Evolutionary conservation across 2,888 invertebrate genomes (phyloP).

Genomic region (Pseudanteris insignis): DNA sequence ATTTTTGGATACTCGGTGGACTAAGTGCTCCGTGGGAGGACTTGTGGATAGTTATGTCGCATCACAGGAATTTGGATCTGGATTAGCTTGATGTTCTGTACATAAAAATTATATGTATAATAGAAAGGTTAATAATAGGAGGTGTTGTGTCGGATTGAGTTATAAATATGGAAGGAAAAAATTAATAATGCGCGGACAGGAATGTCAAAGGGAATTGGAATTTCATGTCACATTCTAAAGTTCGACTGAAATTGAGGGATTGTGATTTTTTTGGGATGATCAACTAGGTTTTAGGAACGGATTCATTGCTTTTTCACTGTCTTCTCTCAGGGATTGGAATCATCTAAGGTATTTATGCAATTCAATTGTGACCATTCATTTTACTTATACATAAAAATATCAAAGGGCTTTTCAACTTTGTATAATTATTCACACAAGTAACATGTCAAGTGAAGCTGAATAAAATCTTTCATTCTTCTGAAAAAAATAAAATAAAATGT

Average conservation of each 20-base stretch:
- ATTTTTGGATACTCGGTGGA: conserved; percentile 41
- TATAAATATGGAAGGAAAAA: conserved; percentile 19
- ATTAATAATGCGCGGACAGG: conserved; percentile 25
- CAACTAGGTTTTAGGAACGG: conserved; percentile 42
- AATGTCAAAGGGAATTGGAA: conserved; percentile 37
- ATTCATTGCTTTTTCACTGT: conserved; percentile 42
- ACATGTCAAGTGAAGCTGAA: conserved; percentile 22
- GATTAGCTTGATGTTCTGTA: conserved; percentile 40
- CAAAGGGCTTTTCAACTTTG: conserved; percentile 37
- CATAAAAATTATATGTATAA: conserved; percentile 27
- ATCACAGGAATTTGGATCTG: conserved; percentile 42
- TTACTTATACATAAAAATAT: conserved; percentile 25
- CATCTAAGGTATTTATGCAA: conserved; percentile 44
- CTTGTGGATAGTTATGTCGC: conserved; percentile 34
- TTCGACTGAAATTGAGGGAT: conserved; percentile 28
- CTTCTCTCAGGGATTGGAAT: conserved; percentile 43
- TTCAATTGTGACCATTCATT: conserved; percentile 29
- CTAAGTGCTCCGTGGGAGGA: conserved; percentile 42
- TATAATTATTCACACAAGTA: conserved; percentile 23
- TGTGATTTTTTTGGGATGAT: conserved; percentile 31
- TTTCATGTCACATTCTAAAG: conserved; percentile 25
- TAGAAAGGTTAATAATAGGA: conserved; percentile 17
- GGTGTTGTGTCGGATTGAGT: conserved; percentile 22
- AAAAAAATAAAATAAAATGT: too few relatives aligned
- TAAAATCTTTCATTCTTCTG: too few relatives aligned